Evolutionary conservation across 92 coral and sea anemone species (phyloP).

Genomic region (Palythoa grandiflora): DNA sequence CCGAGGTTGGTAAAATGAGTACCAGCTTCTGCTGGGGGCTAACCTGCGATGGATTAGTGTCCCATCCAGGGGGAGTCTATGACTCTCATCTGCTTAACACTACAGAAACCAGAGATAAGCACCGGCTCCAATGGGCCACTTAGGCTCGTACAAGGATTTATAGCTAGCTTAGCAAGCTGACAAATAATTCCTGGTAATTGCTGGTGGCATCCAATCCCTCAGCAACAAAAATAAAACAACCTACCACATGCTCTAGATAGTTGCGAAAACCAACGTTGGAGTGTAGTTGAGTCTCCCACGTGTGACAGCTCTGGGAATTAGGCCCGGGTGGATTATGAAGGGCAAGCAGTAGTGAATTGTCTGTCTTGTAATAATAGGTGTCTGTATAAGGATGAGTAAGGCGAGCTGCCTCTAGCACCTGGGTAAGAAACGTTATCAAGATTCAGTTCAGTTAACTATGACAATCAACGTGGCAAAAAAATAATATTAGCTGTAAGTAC

Average conservation of each 20-base stretch:
- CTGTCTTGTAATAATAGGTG: slow-evolving; percentile 95
- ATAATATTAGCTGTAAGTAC: too few species aligned
- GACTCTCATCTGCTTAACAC: too few species aligned
- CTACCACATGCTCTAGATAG: slow-evolving; percentile 91
- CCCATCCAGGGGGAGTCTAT: too few species aligned
- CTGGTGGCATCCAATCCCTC: background rate
- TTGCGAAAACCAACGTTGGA: slow-evolving; percentile 99
- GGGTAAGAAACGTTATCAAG: background rate
- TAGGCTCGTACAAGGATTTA: too few species aligned
- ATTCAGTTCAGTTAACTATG: background rate
- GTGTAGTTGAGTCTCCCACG: slow-evolving; percentile 92
- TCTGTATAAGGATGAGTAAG: slow-evolving; percentile 81
- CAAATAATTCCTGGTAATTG: too few species aligned
- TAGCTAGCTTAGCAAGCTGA: too few species aligned
- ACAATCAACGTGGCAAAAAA: too few species aligned
- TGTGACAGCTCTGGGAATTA: slow-evolving; percentile 55
- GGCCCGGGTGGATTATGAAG: slow-evolving; percentile 94
- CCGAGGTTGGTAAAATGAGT: too few species aligned
- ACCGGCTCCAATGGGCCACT: too few species aligned
- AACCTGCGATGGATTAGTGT: too few species aligned
- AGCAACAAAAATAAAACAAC: background rate
- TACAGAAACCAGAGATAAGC: too few species aligned
- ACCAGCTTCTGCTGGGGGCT: too few species aligned
- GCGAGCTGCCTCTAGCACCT: slow-evolving; percentile 91
- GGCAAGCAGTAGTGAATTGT: slow-evolving; percentile 87